Percentiles rank a stretch among this genome's conserved stretches.
phyloP scores from a whole-genome alignment of 2,113 vertebrate genomes.

The Alligator mississippiensis region DNA sequence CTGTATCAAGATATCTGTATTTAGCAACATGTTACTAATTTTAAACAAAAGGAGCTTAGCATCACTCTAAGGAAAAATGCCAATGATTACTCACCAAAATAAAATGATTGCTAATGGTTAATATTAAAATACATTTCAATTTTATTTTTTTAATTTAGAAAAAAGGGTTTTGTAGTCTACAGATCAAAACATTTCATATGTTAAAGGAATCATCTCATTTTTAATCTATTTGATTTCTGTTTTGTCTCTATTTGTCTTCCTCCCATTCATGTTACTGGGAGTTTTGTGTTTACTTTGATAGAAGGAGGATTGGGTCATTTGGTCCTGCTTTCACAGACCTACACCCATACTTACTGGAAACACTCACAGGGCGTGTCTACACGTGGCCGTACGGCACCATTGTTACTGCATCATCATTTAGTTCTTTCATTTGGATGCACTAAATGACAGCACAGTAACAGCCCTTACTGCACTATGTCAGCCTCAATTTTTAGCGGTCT shows the following conservation, averaged over 20 bases:
- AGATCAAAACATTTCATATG: not conserved
- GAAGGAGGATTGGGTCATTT: not conserved
- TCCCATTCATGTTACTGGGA: slow-evolving; percentile 15
- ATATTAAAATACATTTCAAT: not conserved
- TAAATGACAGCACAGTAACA: no score
- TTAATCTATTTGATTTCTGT: not conserved
- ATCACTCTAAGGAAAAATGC: not conserved
- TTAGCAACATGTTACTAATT: not conserved
- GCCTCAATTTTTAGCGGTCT: no score
- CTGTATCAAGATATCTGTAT: not conserved
- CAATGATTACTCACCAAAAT: slow-evolving; percentile 2
- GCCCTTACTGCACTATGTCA: no score
- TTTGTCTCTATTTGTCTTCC: not conserved
- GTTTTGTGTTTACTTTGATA: slow-evolving; percentile 41
- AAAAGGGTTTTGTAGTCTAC: not conserved
- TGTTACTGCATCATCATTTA: no score
- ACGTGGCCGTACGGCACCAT: no score
- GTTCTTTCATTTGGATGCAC: no score
- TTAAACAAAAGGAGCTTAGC: not conserved
- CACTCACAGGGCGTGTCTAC: not conserved
- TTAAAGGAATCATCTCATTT: slow-evolving; percentile 1
- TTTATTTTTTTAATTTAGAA: not conserved
- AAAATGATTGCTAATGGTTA: not conserved
- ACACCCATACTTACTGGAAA: not conserved
- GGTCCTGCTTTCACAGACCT: not conserved